Conservation (phyloP, 2,113 vertebrate genomes). For the Tonatia bakeri region DNA sequence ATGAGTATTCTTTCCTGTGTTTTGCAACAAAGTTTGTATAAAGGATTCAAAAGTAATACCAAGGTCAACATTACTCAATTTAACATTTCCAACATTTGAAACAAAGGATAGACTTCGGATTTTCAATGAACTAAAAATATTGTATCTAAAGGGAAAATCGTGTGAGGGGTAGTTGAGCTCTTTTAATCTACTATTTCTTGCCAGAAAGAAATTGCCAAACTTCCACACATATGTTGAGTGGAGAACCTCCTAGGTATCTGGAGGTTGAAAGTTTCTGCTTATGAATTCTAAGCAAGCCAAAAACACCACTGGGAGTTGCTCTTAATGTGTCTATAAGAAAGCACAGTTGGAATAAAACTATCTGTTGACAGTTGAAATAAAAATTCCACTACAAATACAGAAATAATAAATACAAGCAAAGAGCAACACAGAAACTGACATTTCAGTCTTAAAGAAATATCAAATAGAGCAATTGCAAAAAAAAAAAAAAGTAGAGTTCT, state of each 20-base stretch:
- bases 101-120: background rate
- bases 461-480: background rate
- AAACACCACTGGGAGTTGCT: background rate
- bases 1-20: background rate
- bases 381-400: background rate
- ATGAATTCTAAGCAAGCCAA: background rate
- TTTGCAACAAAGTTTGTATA: background rate
- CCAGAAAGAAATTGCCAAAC: background rate
- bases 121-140: background rate
- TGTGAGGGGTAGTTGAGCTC: background rate
- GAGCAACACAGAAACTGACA: background rate
- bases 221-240: background rate
- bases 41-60: background rate
- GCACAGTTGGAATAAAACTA: slow-evolving; percentile 14
- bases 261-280: background rate
- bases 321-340: background rate
- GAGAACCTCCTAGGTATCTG: background rate
- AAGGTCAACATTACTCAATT: background rate
- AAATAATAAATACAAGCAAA: background rate
- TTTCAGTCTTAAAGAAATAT: background rate
- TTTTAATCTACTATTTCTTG: background rate
- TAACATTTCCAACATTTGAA: background rate
- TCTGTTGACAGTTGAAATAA: background rate
- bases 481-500: background rate
- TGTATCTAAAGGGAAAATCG: background rate